Evolutionary conservation across 2,888 invertebrate species (phyloP).

Genomic region (Latheticus oryzae): DNA sequence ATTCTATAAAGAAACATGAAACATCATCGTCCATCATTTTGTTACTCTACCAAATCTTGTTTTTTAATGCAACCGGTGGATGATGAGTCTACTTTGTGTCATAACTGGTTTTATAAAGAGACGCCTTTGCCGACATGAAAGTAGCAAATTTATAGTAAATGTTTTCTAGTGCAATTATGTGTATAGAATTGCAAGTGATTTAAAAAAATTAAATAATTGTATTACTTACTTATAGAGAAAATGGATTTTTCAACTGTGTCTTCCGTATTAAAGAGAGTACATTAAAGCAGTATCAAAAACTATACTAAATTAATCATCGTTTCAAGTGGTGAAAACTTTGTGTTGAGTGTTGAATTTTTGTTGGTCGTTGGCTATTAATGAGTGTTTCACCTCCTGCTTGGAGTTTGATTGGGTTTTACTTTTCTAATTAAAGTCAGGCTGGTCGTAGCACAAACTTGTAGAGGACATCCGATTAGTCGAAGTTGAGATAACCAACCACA

Average conservation of each 20-base stretch:
- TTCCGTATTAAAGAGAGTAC: too few species aligned
- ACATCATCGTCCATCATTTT: slow-evolving; percentile 45
- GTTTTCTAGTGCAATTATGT: too few species aligned
- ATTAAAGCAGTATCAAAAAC: too few species aligned
- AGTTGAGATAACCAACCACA: slow-evolving; percentile 41
- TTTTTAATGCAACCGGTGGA: slow-evolving; percentile 25
- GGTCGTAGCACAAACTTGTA: slow-evolving; percentile 39
- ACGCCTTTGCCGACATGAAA: too few species aligned
- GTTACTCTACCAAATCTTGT: slow-evolving; percentile 10
- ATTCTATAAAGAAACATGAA: slow-evolving; percentile 40
- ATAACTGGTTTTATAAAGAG: slow-evolving; percentile 9
- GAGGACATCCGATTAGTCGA: slow-evolving; percentile 37
- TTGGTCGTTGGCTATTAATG: slow-evolving; percentile 9
- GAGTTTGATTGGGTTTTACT: slow-evolving; percentile 56
- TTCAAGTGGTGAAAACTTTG: too few species aligned
- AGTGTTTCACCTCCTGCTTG: slow-evolving; percentile 47
- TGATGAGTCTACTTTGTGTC: slow-evolving; percentile 27
- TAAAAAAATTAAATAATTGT: too few species aligned
- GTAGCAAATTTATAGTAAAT: too few species aligned
- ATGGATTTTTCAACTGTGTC: too few species aligned
- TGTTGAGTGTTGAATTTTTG: slow-evolving; percentile 9
- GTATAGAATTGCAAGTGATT: too few species aligned
- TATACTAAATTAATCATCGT: too few species aligned
- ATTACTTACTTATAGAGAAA: too few species aligned
- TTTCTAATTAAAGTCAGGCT: slow-evolving; percentile 54